Evolutionary conservation across 2,888 invertebrate genomes (phyloP), one percentile per base, ranked within the genome.

Genomic region (Heliconius hortense): DNA sequence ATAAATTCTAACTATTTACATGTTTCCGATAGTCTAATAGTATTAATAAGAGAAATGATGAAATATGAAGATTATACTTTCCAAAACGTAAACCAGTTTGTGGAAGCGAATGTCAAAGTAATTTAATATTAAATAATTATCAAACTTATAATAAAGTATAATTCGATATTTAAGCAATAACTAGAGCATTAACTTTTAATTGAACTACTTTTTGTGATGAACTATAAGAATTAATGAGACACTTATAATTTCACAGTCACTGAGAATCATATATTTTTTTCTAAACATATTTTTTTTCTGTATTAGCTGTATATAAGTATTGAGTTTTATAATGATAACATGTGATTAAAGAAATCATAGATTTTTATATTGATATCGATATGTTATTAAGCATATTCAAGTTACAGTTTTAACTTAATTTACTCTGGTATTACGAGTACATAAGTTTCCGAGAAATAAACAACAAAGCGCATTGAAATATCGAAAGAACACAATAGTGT

Each of bases 171-270:
- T 69, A 69, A 31, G 31, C n/a, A 74, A 59, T 73, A 75, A 77
- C 70, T 76, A 63, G 77, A 72, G 77, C 78, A 73, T 77, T 75
- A 75, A 76, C n/a, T 75, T 77, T 73, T 72, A 78, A 60, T 67
- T 60, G 73, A 75, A 75, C 69, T 28, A 67, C 24, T 56, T 75
- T 74, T 69, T 74, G 35, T 69, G 11, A 28, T 53, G 28, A 64
- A 59, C 60, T 26, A 75, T 24, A 67, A 72, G 48, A 43, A 43
- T 43, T 72, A 70, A 70, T 71, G 60, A 71, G 24, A 60, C 70
- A 39, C 48, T 68, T 68, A 21, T 53, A 68, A 28, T 53, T 68
- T 68, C 28, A 53, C 28, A 21, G 28, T 35, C 21, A 35, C 35
- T 64, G 31, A 63, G 18, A 35, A 35, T 64, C 35, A 11, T 35